Evolutionary conservation across 2,797 vertebrate species (phyloP).

Genomic region (Helarctos malayanus): DNA sequence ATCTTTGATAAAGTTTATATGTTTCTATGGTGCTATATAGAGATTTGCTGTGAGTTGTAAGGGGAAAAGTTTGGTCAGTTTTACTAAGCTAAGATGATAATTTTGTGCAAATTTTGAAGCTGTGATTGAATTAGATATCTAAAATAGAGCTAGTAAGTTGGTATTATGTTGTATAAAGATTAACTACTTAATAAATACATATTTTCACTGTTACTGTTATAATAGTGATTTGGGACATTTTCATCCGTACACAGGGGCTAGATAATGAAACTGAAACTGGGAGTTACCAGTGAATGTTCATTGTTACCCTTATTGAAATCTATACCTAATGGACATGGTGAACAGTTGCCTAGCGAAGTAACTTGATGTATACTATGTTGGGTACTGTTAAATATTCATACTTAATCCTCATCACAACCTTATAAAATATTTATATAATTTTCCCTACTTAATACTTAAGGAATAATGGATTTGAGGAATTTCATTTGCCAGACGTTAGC

Average conservation of each 20-base stretch:
- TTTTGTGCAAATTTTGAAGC: neutral
- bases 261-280: neutral
- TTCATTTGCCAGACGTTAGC: neutral
- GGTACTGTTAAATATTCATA: neutral
- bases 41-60: slow-evolving; percentile 33
- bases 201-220: slow-evolving; percentile 60
- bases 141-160: slow-evolving; percentile 51
- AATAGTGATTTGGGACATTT: slow-evolving; percentile 48
- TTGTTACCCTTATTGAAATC: neutral
- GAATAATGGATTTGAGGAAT: neutral
- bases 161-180: slow-evolving; percentile 21
- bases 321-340: neutral
- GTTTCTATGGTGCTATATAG: neutral
- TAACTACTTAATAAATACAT: neutral
- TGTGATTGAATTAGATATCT: neutral
- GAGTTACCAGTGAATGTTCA: too few relatives aligned
- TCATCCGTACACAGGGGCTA: neutral
- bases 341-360: neutral
- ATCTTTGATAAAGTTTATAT: neutral
- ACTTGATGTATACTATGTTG: neutral
- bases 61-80: neutral
- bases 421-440: neutral
- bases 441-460: neutral
- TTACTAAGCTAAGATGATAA: slow-evolving; percentile 46
- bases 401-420: neutral